Base-by-base conservation (phyloP, 1,140 invertebrate genomes). In the Philopotamus ludificatus region DNA sequence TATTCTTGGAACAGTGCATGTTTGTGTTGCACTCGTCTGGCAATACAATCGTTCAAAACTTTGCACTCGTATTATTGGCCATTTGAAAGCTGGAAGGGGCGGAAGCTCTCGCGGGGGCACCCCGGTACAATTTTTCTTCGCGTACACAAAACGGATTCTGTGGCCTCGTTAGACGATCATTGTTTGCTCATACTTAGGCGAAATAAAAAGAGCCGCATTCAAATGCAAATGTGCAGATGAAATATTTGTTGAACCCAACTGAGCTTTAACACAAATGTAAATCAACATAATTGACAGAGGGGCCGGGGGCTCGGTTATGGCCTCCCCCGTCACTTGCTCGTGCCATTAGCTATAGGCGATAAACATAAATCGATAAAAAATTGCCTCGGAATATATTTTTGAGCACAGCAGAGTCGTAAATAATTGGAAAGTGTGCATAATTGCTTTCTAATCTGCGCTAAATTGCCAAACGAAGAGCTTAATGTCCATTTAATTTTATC, bases 31-130 rank as follows among this genome's bases (percentile, higher is more conserved):
- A 7, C 12, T 34, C 4, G 4, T 34, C 28, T 34, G 4, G 12
- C 12, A 12, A 12, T 34, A 34, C 12, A 34, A 34, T 7, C 12
- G 12, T 20, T 44, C 42, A 47, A 59, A 65, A 65, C 63, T 65
- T 65, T 65, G 55, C 63, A 65, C 63, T 65, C 63, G 59, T 65
- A 65, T 59, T 65, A 65, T 65, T 65, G 51, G 44, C 55, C 62
- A 16, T 42, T 49, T 34, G 39, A 16, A 15, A 50, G 42, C n/a
- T 12, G 15, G n/a, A 20, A 2, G 28, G 42, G 1, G 18, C 20
- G 1, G 1, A n/a, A 10, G 25, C 44, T 1, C 4, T 18, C 10
- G 41, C 7, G 57, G 41, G 23, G 28, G 28, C 28, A 50, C 16
- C 12, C 8, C 16, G 25, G 7, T 22, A 50, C 16, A 34, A 51